Evolutionary conservation across 2,113 vertebrate species (phyloP).

Genomic region (Puntigrus tetrazona): DNA sequence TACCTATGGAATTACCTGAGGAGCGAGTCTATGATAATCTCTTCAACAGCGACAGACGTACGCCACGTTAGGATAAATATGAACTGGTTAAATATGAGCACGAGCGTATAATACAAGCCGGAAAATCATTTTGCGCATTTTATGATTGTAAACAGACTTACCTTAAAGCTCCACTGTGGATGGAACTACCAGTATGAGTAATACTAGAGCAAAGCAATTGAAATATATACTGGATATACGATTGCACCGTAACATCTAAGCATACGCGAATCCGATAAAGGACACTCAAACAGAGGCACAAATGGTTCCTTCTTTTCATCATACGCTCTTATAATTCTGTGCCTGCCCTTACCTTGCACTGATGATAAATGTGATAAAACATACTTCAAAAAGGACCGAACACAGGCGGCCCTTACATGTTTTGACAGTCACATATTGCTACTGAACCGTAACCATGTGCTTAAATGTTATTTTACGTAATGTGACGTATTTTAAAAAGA

Average conservation of each 20-base stretch:
- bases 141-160: slow-evolving; percentile 43
- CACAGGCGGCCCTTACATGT: neutral
- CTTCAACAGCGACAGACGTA: slow-evolving; percentile 34
- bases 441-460: slow-evolving; percentile 20
- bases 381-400: neutral
- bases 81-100: slow-evolving; percentile 46
- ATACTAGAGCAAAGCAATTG: slow-evolving; percentile 41
- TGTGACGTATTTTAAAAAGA: neutral
- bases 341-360: slow-evolving; percentile 17
- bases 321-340: slow-evolving; percentile 1
- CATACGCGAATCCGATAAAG: slow-evolving; percentile 31
- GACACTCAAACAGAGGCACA: slow-evolving; percentile 54
- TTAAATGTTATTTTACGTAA: neutral
- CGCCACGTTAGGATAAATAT: slow-evolving; percentile 43
- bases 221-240: slow-evolving; percentile 30
- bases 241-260: slow-evolving; percentile 32
- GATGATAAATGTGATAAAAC: slow-evolving; percentile 30
- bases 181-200: slow-evolving; percentile 35
- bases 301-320: slow-evolving; percentile 44
- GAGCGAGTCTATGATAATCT: slow-evolving; percentile 33
- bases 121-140: neutral
- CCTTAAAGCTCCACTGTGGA: slow-evolving; percentile 24
- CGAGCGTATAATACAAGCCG: slow-evolving; percentile 55
- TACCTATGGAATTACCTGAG: slow-evolving; percentile 41
- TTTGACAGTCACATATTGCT: slow-evolving; percentile 20